Evolutionary conservation across 2,797 vertebrate species (phyloP).

Genomic region (Cichlasoma orientale): DNA sequence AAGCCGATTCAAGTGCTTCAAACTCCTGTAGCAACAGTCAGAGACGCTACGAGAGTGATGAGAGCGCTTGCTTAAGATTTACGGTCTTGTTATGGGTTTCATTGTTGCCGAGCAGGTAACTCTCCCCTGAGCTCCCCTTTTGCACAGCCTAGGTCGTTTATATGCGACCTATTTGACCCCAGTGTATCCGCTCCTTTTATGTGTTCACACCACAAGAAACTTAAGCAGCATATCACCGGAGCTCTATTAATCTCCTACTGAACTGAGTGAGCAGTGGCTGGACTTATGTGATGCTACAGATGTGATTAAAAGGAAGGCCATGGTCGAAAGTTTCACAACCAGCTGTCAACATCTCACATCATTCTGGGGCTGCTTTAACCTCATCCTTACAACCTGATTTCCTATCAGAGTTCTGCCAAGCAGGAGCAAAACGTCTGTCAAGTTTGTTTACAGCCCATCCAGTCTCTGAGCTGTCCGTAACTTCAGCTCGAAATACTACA

Average conservation of each 20-base stretch:
- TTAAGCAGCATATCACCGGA: conserved; percentile 22
- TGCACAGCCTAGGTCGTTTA: conserved; percentile 9
- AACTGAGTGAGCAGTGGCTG: neutral
- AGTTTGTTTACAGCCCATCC: conserved; percentile 4
- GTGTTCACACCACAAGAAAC: conserved; percentile 10
- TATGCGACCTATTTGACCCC: conserved; percentile 5
- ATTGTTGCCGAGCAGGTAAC: conserved; percentile 25
- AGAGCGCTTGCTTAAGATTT: neutral
- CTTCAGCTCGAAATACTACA: neutral
- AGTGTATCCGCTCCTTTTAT: conserved; percentile 2
- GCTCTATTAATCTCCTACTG: conserved; percentile 12
- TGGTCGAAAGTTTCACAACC: conserved; percentile 5
- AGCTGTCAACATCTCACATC: neutral
- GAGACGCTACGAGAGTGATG: neutral
- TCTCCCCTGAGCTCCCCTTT: conserved; percentile 11
- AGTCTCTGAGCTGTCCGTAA: neutral
- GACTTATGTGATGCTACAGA: neutral
- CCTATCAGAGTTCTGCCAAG: neutral
- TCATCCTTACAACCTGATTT: neutral
- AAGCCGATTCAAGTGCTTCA: neutral
- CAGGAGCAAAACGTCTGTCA: neutral
- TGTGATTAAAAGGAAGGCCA: neutral
- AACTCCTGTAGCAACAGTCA: neutral
- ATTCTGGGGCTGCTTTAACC: neutral
- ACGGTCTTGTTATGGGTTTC: conserved; percentile 6